Conservation (phyloP, 1,140 invertebrate species). For the Helicoverpa zea region DNA sequence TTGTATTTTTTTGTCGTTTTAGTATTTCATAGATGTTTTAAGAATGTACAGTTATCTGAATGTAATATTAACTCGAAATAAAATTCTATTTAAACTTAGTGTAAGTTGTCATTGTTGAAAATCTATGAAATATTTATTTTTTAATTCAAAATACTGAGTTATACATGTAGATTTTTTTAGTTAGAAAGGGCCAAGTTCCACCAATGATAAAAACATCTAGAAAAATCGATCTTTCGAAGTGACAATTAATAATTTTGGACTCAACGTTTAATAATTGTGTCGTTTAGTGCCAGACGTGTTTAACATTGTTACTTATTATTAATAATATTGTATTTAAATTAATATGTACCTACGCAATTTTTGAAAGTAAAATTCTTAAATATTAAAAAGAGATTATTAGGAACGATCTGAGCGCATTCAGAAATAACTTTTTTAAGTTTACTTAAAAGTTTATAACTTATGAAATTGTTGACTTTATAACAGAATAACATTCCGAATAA, state of each 20-base stretch:
- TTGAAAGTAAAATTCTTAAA: slow-evolving; percentile 45
- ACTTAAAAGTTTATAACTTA: not conserved
- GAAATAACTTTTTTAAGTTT: not conserved
- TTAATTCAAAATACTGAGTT: not conserved
- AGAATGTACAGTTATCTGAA: not conserved
- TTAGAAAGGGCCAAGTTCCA: not conserved
- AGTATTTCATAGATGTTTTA: slow-evolving; percentile 15
- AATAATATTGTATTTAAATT: slow-evolving; percentile 46
- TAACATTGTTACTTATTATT: slow-evolving; percentile 56
- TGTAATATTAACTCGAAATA: not conserved
- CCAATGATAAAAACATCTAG: not conserved
- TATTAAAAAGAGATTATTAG: slow-evolving; percentile 39
- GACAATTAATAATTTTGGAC: slow-evolving; percentile 32
- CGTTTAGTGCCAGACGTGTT: slow-evolving; percentile 59
- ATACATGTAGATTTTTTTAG: not conserved
- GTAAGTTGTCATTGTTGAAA: not conserved
- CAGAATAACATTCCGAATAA: slow-evolving; percentile 1
- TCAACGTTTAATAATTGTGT: slow-evolving; percentile 32
- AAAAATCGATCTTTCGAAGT: slow-evolving; percentile 20
- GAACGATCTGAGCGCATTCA: not conserved
- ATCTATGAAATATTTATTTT: slow-evolving; percentile 1
- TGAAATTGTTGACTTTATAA: not conserved
- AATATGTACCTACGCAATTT: slow-evolving; percentile 40
- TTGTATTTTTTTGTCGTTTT: not conserved
- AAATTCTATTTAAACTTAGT: not conserved